Evolutionary conservation across 2,888 invertebrate species (phyloP), one percentile per base, ranked within the genome.

Genomic region (Lithophane semibrunnea): DNA sequence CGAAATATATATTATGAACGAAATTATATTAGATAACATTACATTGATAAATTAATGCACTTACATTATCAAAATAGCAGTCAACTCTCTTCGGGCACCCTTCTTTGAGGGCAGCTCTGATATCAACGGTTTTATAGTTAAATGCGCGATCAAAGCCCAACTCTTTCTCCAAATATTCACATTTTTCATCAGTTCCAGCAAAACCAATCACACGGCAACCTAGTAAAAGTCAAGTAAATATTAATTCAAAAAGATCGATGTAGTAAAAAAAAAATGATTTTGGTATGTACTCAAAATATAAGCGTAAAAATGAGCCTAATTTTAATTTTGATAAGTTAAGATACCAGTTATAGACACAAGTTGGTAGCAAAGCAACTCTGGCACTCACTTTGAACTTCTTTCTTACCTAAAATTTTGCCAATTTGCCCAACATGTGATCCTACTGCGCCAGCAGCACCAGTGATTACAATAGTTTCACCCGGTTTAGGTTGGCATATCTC

Each of bases 401-500:
- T 68, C 88, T 67, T 89, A 96, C 96, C 98, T 92, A 97, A 96
- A 69, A 97, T 97, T 94, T 98, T 98, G 1, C 97, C 98, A 82
- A 98, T 98, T 95, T 98, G 98, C 3, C 98, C 98, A 47, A 98
- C 98, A 69, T 98, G 97, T 78, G 97, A 97, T 10, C 98, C 98
- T 21, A 98, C 98, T 58, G 98, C 98, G 29, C 98, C 98, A 42
- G 98, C 98, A 21, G 98, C 98, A 9, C 97, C 97, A 49, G 97
- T 97, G 2, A 98, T 97, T 2, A 98, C 97, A 21, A 98, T 97
- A 0, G 97, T 98, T 93, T 98, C 98, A 16, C 98, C 98, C 8
- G 97, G 87, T 93, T 98, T 97, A 3, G 98, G 98, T 79, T 97
- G 92, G 83, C 98, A 98, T 78, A 98, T 94, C 86, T 98, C 98